Evolutionary conservation across 2,888 invertebrate genomes (phyloP), one percentile per base, ranked within the genome.

Genomic region (Slavum lentiscoides): DNA sequence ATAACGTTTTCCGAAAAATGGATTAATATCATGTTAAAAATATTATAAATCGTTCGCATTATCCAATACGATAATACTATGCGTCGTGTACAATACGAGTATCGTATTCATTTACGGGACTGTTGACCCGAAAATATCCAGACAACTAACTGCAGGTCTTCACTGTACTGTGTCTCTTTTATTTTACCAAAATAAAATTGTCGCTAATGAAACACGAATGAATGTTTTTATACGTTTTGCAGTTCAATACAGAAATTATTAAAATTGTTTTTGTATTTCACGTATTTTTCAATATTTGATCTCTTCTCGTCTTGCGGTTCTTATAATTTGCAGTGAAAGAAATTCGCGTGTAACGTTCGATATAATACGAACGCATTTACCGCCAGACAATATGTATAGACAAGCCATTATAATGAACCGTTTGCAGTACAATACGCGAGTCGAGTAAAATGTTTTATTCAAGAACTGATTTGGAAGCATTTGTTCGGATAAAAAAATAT

Each of bases 121-220:
- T 53, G 64, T 64, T 64, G 74, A 74, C 74, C 37, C 4, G n/a
- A 17, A 55, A 55, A 55, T 55, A 55, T 55, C 55, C 19, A 55
- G 13, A 61, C 23, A 55, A 55, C 19, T 17, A n/a, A n/a, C n/a
- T n/a, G n/a, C n/a, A n/a, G 11, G 15, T 23, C n/a, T 23, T 61
- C 11, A 9, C 4, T 19, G 4, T 15, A 43, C 5, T 61, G 4
- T 49, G 59, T 62, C 53, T 5, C 64, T 30, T 4, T 30, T 30
- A 30, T 2, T 30, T 30, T 37, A 37, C 64, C 37, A 15, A 61
- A 61, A 61, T 61, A 23, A 70, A 30, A 74, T 30, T 30, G 30
- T 30, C 2, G 30, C 30, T 30, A 30, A n/a, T 19, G 49, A n/a
- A 49, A 49, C 8, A 5, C 13, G 64, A 64, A 30, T 13, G 37